Evolutionary conservation across 2,113 vertebrate species (phyloP), one percentile per base, ranked within the genome.

Genomic region (Tyto alba): DNA sequence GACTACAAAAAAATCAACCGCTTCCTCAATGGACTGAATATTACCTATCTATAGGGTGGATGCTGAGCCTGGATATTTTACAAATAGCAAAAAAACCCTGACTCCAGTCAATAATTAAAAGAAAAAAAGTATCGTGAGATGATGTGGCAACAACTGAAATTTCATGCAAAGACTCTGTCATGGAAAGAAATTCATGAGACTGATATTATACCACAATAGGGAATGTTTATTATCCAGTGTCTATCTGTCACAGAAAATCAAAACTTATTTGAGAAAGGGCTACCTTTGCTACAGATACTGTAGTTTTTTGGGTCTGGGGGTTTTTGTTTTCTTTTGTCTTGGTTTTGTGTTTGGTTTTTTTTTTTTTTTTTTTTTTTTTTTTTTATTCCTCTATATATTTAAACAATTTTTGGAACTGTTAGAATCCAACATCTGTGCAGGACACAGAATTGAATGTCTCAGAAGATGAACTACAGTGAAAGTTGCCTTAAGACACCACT

Each of bases 11-110:
- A 91, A 68, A 91, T 56, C 40, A 82, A 21, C 4, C 13, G 7
- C 22, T 59, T 82, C 10, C 41, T 57, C 59, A 74, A 11, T 7
- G 77, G 26, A 32, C 10, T 57, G 29, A 64, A 6, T 60, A 36
- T 50, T 13, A 22, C 60, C 27, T 66, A 9, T 36, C 34, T 62
- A 21, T 43, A 45, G 1, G 10, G 17, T 32, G 4, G 18, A 27
- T 47, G 8, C 4, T 43, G 48, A 83, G 7, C 15, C 27, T 64
- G 18, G 9, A 52, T 67, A 11, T 11, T 85, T 93, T 87, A 38
- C 9, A 59, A 36, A n/a, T 4, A 43, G 3, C 25, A 30, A 62
- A 82, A 41, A 1, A 0, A 0, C 3, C 9, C 11, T 50, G 18
- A 47, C 9, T 75, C 7, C n/a, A 62, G 14, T 17, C 6, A 92